A percentile compares a stretch with the other conserved stretches of the same genome.
phyloP scores from a whole-genome alignment of 1,140 invertebrate species.

The Calycopis cecrops region DNA sequence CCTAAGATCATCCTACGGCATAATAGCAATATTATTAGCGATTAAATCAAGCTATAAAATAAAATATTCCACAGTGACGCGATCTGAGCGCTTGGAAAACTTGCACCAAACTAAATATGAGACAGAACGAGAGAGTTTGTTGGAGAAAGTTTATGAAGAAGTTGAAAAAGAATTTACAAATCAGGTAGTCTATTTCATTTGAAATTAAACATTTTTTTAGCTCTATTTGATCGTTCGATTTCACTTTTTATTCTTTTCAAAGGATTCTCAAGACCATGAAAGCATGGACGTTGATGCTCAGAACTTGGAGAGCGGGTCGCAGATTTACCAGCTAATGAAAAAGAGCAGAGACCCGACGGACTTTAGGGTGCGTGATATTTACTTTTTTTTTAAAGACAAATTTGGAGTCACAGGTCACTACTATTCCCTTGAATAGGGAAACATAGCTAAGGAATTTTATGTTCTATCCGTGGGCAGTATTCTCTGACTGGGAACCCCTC shows the following conservation, averaged over 20 bases:
- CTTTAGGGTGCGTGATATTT: conserved; percentile 38
- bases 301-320: conserved; percentile 37
- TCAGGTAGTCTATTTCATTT: conserved; percentile 30
- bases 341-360: conserved; percentile 36
- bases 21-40: too few species aligned
- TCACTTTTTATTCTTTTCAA: conserved; percentile 6
- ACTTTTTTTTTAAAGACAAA: conserved; percentile 7
- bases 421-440: too few species aligned
- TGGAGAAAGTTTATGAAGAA: conserved; percentile 68
- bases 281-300: conserved; percentile 17
- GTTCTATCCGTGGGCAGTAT: too few species aligned
- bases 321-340: conserved; percentile 45
- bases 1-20: too few species aligned
- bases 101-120: conserved; percentile 53
- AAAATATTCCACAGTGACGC: conserved; percentile 62
- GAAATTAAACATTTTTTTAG: neutral
- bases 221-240: neutral
- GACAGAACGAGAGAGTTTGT: conserved; percentile 37
- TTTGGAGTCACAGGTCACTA: too few species aligned
- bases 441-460: too few species aligned
- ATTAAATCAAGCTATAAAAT: too few species aligned
- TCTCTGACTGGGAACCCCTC: too few species aligned
- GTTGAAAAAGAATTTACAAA: conserved; percentile 54
- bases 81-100: conserved; percentile 59
- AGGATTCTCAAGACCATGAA: conserved; percentile 47